A percentile compares a stretch with the other conserved stretches of the same genome.
These are phyloP conservation scores for Diachasmimorpha longicaudata DNA, from an alignment of 1,140 invertebrate genomes.

Conservation along the genomic window DNA sequence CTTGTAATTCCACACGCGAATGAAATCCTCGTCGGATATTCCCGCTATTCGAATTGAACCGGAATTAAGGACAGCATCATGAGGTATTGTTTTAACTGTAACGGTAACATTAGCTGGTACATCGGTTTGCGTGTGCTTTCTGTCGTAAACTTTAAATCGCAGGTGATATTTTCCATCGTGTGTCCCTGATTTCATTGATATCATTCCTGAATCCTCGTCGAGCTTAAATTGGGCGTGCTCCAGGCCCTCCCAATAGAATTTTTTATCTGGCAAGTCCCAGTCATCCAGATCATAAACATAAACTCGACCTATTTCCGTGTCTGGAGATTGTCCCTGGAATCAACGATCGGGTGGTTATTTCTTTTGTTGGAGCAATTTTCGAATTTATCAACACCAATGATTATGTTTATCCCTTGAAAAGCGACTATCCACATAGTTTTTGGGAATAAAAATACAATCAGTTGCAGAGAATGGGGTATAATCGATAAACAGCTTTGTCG, in stretches of 20 bases:
- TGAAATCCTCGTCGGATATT: constrained; percentile 96
- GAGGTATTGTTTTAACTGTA: constrained; percentile 90
- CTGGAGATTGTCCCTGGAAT: constrained; percentile 83
- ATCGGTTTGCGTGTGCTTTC: constrained; percentile 91
- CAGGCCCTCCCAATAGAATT: constrained; percentile 89
- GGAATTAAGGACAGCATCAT: constrained; percentile 94
- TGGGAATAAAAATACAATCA: not conserved
- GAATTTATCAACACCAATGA: not conserved
- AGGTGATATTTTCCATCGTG: constrained; percentile 85
- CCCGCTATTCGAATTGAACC: constrained; percentile 92
- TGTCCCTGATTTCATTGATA: constrained; percentile 92
- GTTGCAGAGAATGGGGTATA: not conserved
- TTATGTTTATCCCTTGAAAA: not conserved
- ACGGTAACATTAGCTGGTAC: constrained; percentile 92
- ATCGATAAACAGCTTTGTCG: not conserved
- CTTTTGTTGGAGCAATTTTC: not conserved
- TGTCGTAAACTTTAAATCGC: constrained; percentile 91
- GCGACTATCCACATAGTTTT: too few species aligned
- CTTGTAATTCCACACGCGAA: constrained; percentile 91
- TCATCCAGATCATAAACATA: constrained; percentile 97
- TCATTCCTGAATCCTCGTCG: constrained; percentile 92
- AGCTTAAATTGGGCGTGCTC: constrained; percentile 86
- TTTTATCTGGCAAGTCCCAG: constrained; percentile 97
- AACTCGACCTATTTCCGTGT: constrained; percentile 92
- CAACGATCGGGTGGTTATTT: constrained; percentile 9